Evolutionary conservation across 2,113 vertebrate species (phyloP), one percentile per base, ranked within the genome.

Genomic region (Colaptes auratus): DNA sequence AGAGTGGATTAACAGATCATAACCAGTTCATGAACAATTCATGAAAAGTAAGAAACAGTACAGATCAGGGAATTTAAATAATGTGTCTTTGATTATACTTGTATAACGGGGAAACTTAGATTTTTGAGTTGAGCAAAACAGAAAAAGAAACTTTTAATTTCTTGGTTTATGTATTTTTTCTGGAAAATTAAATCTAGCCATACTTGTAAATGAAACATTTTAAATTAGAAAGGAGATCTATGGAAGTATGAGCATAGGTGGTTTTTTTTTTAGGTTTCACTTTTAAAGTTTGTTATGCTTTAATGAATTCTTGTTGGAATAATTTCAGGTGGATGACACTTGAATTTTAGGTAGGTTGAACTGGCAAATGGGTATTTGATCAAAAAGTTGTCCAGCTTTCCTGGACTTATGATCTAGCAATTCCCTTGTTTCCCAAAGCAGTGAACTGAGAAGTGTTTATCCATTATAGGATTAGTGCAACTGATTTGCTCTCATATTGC

Each of bases 1-100:
- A 94, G 79, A 86, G 53, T 24, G 79, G 80, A 88, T 94, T 93
- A 93, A 81, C 53, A 83, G 88, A 82, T 81, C 36, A 73, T 93
- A 91, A 81, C 39, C 67, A 83, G 64, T 80, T 95, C 35, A 67
- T 76, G 67, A 91, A 85, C 64, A 52, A 89, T 82, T 87, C 10
- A 44, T 58, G 56, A 88, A 82, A 39, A 56, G 75, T 36, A 95
- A 83, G 44, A 88, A 78, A 36, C 42, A 46, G 69, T 80, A 44
- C 24, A 89, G 48, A 88, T n/a, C 25, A 67, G 33, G 15, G 65
- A 70, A 77, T 88, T 85, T 76, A 39, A 82, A 79, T 92, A 79
- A 79, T 31, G 15, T 65, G 6, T 69, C 65, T 80, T 82, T 85
- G 76, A 46, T 86, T 96, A 86, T 15, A 25, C 35, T 70, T 50